Base-by-base conservation (phyloP, 1,140 invertebrate species). In the Dryas iulia region DNA sequence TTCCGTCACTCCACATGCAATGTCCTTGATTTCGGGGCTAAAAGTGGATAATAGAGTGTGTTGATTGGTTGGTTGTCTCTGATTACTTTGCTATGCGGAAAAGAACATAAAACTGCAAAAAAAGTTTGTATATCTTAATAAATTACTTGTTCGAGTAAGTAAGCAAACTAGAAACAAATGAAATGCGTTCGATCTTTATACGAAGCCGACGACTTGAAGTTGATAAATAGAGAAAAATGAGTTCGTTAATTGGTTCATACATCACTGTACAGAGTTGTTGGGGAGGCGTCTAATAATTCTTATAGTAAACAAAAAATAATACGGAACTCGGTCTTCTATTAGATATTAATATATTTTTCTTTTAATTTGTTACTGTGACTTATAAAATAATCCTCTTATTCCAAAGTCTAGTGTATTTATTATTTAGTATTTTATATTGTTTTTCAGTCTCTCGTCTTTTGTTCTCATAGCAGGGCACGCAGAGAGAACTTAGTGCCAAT, bases 201-300 rank as follows among this genome's bases (percentile, higher is more conserved):
- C 33, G 24, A 39, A 14, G 61, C 28, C 18, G 33, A 33, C 24
- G 59, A 31, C 47, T 33, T 62, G 66, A 69, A 62, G 66, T 69
- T 69, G 66, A 69, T 69, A 69, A 69, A 69, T 62, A 58, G 66
- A 61, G 59, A 58, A 62, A 69, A 69, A 69, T 69, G 59, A 62
- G 66, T 58, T 57, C 62, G 31, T 69, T 69, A 69, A 69, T 69
- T 69, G 33, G 60, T 59, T 47, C 59, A 63, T 69, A 69, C 59
- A 39, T 69, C 66, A 57, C 53, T 57, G 53, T 63, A 58, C 56
- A 10, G 47, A n/a, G 39, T 14, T 31, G 61, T 25, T 18, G n/a
- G 39, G 39, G 39, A 47, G 14, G 39, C 39, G 7, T 18, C 39
- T 47, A 18, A 18, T 47, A 47, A 47, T 47, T 47, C 14, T 47